phyloP scores from a whole-genome alignment of 2,888 invertebrate species.

The Chymomyza fuscimana region DNA sequence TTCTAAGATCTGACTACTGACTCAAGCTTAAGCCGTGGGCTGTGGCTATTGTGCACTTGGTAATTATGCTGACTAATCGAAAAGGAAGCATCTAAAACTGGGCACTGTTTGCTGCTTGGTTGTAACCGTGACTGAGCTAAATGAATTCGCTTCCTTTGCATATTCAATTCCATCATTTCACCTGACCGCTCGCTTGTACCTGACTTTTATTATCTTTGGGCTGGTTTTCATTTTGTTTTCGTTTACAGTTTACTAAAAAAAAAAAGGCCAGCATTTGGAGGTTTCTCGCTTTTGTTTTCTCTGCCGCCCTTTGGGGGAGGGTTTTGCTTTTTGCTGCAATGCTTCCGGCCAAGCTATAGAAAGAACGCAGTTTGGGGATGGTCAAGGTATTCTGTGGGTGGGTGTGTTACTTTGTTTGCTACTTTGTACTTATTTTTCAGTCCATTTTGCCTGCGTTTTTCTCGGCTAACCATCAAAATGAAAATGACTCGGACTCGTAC shows the following conservation, averaged over 20 bases:
- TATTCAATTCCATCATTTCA: conserved; percentile 14
- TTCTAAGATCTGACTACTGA: not conserved
- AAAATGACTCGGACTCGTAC: not conserved
- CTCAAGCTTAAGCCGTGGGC: not conserved
- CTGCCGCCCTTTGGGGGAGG: not conserved
- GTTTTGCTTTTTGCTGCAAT: not conserved
- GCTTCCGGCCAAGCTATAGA: not conserved
- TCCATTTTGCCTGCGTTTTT: conserved; percentile 28
- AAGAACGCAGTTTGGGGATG: not conserved
- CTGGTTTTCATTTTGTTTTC: conserved; percentile 3
- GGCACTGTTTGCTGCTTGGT: not conserved
- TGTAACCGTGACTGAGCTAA: not conserved
- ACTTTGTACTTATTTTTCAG: conserved; percentile 32
- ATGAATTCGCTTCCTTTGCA: conserved; percentile 18
- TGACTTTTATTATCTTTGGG: conserved; percentile 1
- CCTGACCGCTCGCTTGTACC: not conserved
- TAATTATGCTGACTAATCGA: conserved; percentile 8
- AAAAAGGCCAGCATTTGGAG: not conserved
- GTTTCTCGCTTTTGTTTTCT: conserved; percentile 3
- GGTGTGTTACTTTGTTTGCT: conserved; percentile 17
- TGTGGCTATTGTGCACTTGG: not conserved
- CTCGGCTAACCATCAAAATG: conserved; percentile 20
- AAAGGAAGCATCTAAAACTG: conserved; percentile 4
- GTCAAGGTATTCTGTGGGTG: too few species aligned
- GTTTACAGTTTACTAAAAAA: not conserved